Evolutionary conservation across 2,888 invertebrate species (phyloP).

Genomic region (Chrysolina haemoptera): DNA sequence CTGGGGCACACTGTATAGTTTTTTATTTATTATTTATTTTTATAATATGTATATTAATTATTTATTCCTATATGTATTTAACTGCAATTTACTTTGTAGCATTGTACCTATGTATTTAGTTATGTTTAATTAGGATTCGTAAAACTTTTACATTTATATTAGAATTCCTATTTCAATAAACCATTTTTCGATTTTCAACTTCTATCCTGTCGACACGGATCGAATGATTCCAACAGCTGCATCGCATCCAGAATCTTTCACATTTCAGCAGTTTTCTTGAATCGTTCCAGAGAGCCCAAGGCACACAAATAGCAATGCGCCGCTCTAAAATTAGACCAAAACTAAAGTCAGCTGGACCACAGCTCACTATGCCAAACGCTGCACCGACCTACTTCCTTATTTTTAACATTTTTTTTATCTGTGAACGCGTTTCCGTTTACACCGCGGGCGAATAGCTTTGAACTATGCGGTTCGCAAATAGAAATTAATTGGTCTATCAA

Average conservation of each 20-base stretch:
- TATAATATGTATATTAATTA: no score
- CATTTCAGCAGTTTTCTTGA: slow-evolving; percentile 20
- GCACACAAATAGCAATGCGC: slow-evolving; percentile 29
- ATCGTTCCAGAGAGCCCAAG: slow-evolving; percentile 23
- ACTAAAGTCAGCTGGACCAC: slow-evolving; percentile 56
- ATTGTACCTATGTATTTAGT: no score
- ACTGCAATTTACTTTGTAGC: no score
- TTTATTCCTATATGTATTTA: no score
- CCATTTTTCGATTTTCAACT: no score
- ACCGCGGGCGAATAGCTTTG: slow-evolving; percentile 8
- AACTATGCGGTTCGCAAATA: slow-evolving; percentile 17
- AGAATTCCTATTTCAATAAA: no score
- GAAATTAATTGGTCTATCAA: not conserved
- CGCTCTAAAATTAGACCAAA: slow-evolving; percentile 48
- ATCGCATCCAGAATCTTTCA: slow-evolving; percentile 1
- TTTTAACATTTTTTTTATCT: slow-evolving; percentile 60
- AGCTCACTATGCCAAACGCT: slow-evolving; percentile 55
- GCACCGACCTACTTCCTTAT: slow-evolving; percentile 65
- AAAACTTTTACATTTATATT: no score
- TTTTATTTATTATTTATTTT: no score
- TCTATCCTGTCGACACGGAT: not conserved
- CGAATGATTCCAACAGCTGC: slow-evolving; percentile 20
- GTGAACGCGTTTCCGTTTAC: slow-evolving; percentile 59
- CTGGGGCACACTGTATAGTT: no score
- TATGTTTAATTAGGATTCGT: no score